Percentiles rank a stretch among this genome's conserved stretches.
Evolutionary conservation across 2,888 invertebrate genomes (phyloP).

Genomic region (Ephialtes manifestator): DNA sequence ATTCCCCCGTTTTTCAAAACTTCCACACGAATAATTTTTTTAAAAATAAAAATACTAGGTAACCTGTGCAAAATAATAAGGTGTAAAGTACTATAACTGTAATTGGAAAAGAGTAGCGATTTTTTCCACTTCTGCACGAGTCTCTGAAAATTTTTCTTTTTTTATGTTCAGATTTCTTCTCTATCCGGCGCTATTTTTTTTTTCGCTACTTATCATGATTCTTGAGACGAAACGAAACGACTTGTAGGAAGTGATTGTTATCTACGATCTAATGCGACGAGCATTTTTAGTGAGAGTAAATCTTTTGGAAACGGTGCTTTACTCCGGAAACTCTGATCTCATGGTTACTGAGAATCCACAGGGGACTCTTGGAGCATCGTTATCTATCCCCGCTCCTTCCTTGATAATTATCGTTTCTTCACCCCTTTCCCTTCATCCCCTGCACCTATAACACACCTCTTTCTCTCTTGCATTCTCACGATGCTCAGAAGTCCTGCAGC

Average conservation of each 20-base stretch:
- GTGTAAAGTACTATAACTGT: background rate
- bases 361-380: constrained; percentile 58
- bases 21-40: no score
- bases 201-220: constrained; percentile 18
- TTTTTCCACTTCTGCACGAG: background rate
- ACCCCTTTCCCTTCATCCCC: constrained; percentile 9
- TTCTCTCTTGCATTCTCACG: constrained; percentile 47
- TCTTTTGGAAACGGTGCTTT: constrained; percentile 28
- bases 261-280: constrained; percentile 28
- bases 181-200: background rate
- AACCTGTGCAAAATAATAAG: background rate
- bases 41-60: no score
- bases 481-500: constrained; percentile 28
- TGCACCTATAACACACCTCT: constrained; percentile 30
- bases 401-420: constrained; percentile 69
- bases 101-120: background rate
- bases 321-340: constrained; percentile 41
- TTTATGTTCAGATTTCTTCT: background rate
- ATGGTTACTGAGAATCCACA: constrained; percentile 47
- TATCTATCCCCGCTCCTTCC: constrained; percentile 45
- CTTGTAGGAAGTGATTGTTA: constrained; percentile 48
- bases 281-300: constrained; percentile 25
- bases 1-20: no score
- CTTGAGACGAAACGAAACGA: background rate
- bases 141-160: background rate